phyloP scores from a whole-genome alignment of 2,113 vertebrate genomes.

The Lontra canadensis region DNA sequence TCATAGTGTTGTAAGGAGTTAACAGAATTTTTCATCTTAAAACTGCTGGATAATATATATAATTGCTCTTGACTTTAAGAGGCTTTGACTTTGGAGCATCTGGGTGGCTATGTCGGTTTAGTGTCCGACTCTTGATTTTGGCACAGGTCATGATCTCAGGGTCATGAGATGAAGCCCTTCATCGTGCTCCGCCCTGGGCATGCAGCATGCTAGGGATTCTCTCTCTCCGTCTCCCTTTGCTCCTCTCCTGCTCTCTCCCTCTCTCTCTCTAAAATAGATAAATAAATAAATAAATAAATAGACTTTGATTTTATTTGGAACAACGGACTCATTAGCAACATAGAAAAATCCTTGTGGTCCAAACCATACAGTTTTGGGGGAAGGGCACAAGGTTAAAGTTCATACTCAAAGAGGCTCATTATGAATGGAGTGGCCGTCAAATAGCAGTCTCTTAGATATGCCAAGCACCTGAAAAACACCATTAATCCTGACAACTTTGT shows the following conservation, averaged over 20 bases:
- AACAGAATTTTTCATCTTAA: slow-evolving; percentile 39
- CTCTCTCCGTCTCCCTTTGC: neutral
- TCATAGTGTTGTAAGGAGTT: neutral
- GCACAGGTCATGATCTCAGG: neutral
- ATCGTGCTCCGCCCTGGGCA: neutral
- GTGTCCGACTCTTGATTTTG: neutral
- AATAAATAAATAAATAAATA: neutral
- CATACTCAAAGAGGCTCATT: neutral
- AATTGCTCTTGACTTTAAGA: neutral
- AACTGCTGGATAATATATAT: neutral
- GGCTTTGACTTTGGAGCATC: neutral
- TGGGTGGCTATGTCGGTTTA: neutral
- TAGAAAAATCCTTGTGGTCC: neutral
- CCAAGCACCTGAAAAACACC: neutral
- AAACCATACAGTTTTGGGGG: slow-evolving; percentile 3
- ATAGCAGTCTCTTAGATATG: neutral
- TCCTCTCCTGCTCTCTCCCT: neutral
- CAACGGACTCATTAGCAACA: slow-evolving; percentile 18
- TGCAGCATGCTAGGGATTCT: neutral
- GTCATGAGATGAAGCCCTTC: neutral
- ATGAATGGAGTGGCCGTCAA: neutral
- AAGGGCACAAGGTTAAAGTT: neutral
- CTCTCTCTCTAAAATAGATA: neutral
- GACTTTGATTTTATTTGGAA: neutral
- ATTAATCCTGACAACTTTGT: neutral